These are phyloP conservation scores for Carpatolechia fugitivella DNA, from an alignment of 2,888 invertebrate genomes.

Conservation along the genomic window DNA sequence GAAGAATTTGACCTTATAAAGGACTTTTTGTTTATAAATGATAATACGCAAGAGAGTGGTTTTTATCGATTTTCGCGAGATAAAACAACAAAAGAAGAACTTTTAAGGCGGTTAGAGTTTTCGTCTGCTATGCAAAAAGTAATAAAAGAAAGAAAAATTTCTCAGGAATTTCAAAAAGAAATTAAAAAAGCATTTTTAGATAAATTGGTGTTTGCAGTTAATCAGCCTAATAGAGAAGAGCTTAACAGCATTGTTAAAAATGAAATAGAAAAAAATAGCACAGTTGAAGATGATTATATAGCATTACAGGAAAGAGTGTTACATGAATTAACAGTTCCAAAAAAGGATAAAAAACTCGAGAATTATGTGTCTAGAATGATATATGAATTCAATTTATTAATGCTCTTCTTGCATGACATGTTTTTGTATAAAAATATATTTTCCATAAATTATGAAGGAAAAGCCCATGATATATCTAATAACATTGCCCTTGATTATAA, in stretches of 20 bases:
- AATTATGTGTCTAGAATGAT: slow-evolving; percentile 22
- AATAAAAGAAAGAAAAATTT: slow-evolving; percentile 26
- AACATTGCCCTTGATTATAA: slow-evolving; percentile 23
- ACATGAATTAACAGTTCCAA: slow-evolving; percentile 24
- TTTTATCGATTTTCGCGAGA: slow-evolving; percentile 21
- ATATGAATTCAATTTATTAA: slow-evolving; percentile 29
- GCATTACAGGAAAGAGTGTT: slow-evolving; percentile 27
- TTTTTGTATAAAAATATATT: slow-evolving; percentile 16
- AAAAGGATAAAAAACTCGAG: slow-evolving; percentile 23
- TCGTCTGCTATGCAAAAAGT: slow-evolving; percentile 28
- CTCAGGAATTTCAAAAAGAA: slow-evolving; percentile 26
- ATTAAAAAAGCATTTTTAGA: slow-evolving; percentile 32
- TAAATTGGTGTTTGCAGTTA: too few relatives aligned
- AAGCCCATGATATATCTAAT: slow-evolving; percentile 25
- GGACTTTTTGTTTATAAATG: slow-evolving; percentile 28
- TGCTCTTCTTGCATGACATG: slow-evolving; percentile 29
- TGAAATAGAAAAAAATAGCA: slow-evolving; percentile 28
- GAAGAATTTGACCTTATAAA: slow-evolving; percentile 26
- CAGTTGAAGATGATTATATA: slow-evolving; percentile 27
- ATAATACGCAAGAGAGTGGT: slow-evolving; percentile 22
- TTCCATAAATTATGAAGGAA: slow-evolving; percentile 27
- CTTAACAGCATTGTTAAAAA: slow-evolving; percentile 30
- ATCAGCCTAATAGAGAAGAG: slow-evolving; percentile 23
- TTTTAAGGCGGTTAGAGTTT: slow-evolving; percentile 30
- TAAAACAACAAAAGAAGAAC: slow-evolving; percentile 28